phyloP scores from a whole-genome alignment of 2,888 invertebrate species.

The Macaria notata region DNA sequence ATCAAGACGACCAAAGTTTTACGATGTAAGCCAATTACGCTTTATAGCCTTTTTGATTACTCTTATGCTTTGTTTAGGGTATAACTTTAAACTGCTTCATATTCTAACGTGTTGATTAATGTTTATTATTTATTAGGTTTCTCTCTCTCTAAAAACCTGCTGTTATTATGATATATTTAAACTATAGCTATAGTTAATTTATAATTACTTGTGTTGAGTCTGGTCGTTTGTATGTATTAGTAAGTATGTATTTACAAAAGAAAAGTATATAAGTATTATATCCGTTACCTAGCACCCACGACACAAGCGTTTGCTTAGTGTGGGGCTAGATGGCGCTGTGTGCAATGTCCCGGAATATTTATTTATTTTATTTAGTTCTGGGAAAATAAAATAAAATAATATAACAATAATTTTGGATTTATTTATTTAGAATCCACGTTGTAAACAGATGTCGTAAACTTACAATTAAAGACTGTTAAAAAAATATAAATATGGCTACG shows the following conservation, averaged over 20 bases:
- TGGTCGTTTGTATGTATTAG: too few species aligned
- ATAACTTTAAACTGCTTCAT: slow-evolving; percentile 22
- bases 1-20: slow-evolving; percentile 21
- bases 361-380: too few species aligned
- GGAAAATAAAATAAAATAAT: slow-evolving; percentile 17
- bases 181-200: too few species aligned
- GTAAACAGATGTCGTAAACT: slow-evolving; percentile 77
- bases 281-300: too few species aligned
- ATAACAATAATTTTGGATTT: slow-evolving; percentile 55
- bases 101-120: slow-evolving; percentile 14
- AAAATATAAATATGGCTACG: slow-evolving; percentile 79
- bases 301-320: too few species aligned
- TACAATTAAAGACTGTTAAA: slow-evolving; percentile 74
- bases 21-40: slow-evolving; percentile 32
- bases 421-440: slow-evolving; percentile 80
- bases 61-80: slow-evolving; percentile 25
- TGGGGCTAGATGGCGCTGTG: too few species aligned
- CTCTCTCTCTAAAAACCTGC: too few species aligned
- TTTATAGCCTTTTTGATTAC: slow-evolving; percentile 29
- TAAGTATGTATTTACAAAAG: too few species aligned
- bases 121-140: background rate
- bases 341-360: too few species aligned
- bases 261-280: too few species aligned
- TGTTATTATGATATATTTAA: too few species aligned
- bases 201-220: too few species aligned